Conservation (phyloP, 1,140 invertebrate genomes). For the Drosophila sp. region DNA sequence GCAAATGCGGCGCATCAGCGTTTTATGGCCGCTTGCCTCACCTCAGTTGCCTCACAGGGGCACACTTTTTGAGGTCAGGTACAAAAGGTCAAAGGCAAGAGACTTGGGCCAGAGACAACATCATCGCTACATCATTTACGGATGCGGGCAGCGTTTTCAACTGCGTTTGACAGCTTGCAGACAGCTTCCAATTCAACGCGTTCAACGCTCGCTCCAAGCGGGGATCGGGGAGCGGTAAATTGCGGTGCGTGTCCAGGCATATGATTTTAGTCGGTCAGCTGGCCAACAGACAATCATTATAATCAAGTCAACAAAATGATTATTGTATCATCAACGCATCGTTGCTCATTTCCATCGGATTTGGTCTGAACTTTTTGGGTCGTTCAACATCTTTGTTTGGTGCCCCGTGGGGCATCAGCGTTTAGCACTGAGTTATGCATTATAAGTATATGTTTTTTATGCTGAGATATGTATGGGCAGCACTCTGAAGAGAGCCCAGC, state of each 20-base stretch:
- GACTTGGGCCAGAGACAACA: conserved; percentile 39
- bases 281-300: conserved; percentile 40
- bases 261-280: conserved; percentile 31
- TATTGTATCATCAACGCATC: conserved; percentile 33
- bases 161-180: conserved; percentile 68
- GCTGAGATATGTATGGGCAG: conserved; percentile 20
- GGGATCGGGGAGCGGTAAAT: neutral
- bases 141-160: conserved; percentile 30
- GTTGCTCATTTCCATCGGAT: conserved; percentile 22
- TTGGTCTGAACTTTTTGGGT: conserved; percentile 17
- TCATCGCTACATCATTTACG: neutral
- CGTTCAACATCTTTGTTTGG: conserved; percentile 4
- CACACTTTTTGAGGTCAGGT: conserved; percentile 34
- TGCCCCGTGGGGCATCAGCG: conserved; percentile 22
- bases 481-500: conserved; percentile 24
- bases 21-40: conserved; percentile 53
- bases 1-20: conserved; percentile 73
- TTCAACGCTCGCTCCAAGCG: conserved; percentile 31
- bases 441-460: conserved; percentile 26
- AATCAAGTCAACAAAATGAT: conserved; percentile 51
- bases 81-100: conserved; percentile 51
- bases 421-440: conserved; percentile 64
- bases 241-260: conserved; percentile 53
- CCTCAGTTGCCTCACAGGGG: neutral
- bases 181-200: conserved; percentile 77